These are phyloP conservation scores for Pteropus rufus DNA, from an alignment of 2,797 vertebrate species.

Conservation along the genomic window DNA sequence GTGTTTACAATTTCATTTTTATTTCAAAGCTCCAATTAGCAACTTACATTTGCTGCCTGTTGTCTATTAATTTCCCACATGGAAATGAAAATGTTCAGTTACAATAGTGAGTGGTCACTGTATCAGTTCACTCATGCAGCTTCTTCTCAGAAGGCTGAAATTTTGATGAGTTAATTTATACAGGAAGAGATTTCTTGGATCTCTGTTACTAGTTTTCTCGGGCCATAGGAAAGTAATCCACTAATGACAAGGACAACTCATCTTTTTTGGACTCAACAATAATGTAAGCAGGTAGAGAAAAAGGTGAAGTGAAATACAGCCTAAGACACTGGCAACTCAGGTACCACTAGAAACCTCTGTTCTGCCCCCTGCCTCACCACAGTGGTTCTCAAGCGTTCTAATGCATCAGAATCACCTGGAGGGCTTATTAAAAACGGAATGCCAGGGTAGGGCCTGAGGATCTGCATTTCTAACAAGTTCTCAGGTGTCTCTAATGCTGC, in stretches of 20 bases:
- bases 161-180: neutral
- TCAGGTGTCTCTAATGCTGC: neutral
- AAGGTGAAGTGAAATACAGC: neutral
- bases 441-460: neutral
- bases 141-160: neutral
- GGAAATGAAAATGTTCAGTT: conserved; percentile 30
- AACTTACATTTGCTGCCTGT: neutral
- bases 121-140: neutral
- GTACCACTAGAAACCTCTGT: neutral
- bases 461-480: neutral
- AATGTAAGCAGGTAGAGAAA: neutral
- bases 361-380: neutral
- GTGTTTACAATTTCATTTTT: conserved; percentile 25
- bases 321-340: neutral
- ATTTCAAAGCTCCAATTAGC: conserved; percentile 54
- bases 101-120: conserved; percentile 19
- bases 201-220: conserved; percentile 16
- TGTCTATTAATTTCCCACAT: conserved; percentile 39
- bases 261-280: neutral
- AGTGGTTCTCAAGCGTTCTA: neutral
- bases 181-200: neutral
- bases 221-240: neutral
- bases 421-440: neutral
- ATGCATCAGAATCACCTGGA: neutral
- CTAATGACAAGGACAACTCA: neutral